Base-by-base conservation (phyloP, 2,888 invertebrate genomes). In the Chloroclystis v-ata region DNA sequence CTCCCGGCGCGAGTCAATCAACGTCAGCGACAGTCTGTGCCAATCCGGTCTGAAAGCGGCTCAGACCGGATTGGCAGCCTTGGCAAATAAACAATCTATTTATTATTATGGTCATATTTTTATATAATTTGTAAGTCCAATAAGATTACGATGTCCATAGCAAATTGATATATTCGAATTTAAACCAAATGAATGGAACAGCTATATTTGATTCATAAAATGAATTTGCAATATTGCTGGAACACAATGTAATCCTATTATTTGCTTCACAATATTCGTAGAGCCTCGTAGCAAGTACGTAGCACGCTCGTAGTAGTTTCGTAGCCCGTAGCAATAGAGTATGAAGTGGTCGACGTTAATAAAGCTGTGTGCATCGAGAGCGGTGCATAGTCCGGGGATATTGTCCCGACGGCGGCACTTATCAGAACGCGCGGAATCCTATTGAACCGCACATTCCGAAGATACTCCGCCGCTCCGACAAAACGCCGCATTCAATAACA, bases 401-500 rank as follows among this genome's bases (percentile, higher is more conserved):
- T 5, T 5, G 20, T 20, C 20, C 20, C 3, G 3, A 20, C 20
- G 28, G 16, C 38, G 11, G 33, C 39, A 39, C 35, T 30, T 43
- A 48, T 45, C 37, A 40, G 35, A 47, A 43, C 46, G 35, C 29
- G 12, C 39, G 50, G 13, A 37, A 43, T 39, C 46, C 46, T 37
- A 50, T 50, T 50, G 43, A 46, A 40, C 46, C 39, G 11, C 37
- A 47, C 43, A 50, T 47, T 40, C 46, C 46, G 40, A 39, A 50
- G 50, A 50, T 43, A 39, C 38, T n/a, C n/a, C n/a, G n/a, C 43
- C 14, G n/a, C 32, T 41, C 44, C 42, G 20, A 56, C 55, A 52
- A 54, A 57, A 52, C 57, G 54, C 49, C 49, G 52, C 51, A 54
- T 60, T 58, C 58, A 49, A 52, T 60, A 60, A 41, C 52, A 54